Evolutionary conservation across 1,140 invertebrate genomes (phyloP), one percentile per base, ranked within the genome.

Genomic region (Megalopta genalis): DNA sequence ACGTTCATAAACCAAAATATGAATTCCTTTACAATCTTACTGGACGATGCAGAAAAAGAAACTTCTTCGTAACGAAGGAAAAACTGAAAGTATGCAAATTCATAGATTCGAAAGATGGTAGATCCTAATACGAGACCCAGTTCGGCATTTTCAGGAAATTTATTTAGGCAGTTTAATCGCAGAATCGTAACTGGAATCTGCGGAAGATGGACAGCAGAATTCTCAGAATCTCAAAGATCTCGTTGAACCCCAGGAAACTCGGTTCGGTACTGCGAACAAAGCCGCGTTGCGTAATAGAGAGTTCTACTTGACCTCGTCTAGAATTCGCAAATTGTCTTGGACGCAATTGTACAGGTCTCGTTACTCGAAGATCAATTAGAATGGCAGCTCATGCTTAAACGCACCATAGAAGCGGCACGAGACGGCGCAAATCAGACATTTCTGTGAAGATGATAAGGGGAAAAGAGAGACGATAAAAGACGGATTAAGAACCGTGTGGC

Each of bases 341-440:
- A 37, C 59, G 39, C 60, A 69, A 49, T 76, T 69, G 68, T 49
- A 60, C 18, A 21, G 32, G 37, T 12, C 52, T 75, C 18, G 64
- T 59, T 65, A 52, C 52, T 1, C 16, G 2, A 16, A 42, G 49
- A 59, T 67, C 32, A 65, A 75, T 76, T 76, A 76, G 65, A 69
- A 76, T 27, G 63, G 54, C 66, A 57, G 49, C 21, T 23, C 46
- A 21, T 10, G 52, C 25, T 69, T 32, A 49, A 76, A 25, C 23
- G 37, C 5, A 7, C 5, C 7, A 21, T 12, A 59, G 54, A 5
- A 21, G 63, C 59, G 69, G 49, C 78, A 71, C 18, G 49, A 71
- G 74, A 77, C 54, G 64, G 63, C 46, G 66, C 63, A 78, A 57
- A 80, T 85, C 77, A 71, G 68, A 27, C 37, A 52, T 67, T 62